Base-by-base conservation (phyloP, 2,797 vertebrate genomes). In the Schizopygopsis malacanthus region DNA sequence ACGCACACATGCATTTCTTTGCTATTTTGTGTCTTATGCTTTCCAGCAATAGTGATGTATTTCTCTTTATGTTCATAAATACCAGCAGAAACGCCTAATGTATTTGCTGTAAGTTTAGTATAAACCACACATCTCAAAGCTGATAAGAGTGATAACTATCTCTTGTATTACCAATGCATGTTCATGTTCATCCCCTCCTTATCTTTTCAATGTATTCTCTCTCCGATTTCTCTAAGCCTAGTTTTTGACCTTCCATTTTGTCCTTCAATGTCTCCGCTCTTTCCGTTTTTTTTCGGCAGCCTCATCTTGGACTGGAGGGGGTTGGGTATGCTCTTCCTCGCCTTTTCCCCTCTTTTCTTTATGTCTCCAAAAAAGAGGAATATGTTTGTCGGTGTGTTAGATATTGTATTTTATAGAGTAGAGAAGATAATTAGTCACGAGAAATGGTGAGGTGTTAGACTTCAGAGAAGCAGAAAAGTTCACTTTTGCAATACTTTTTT, bases 201-300 rank as follows among this genome's bases (percentile, higher is more conserved):
- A 67, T 71, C 18, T 54, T 85, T 69, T 63, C 41, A 47, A 20
- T 75, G 43, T 85, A 33, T 81, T 80, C 45, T 71, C 18, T 63
- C 65, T 82, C 83, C 76, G 59, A 78, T 71, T 77, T 81, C 80
- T 72, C n/a, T 37, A 47, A 28, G 45, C 84, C 76, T 85, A 70
- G 70, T 56, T 81, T 80, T 77, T 71, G 67, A 50, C 79, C 79
- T 63, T 85, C 65, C 86, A 87, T 71, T 76, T 81, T 82, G 43
- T 81, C 37, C 50, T 63, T 47, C 28, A 61, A 54, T 85, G 33
- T 50, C 47, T 80, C 52, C 37, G 4, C 52, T 71, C 18, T 82
- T 70, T 33, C 41, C 16, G 15, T 72, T 67, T 82, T 67, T 86
- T 70, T 61, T 81, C 67, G 3, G 65, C 56, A 85, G 78, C 45